Conservation (phyloP, 1,140 invertebrate species). For the Wiebesia pumilae region DNA sequence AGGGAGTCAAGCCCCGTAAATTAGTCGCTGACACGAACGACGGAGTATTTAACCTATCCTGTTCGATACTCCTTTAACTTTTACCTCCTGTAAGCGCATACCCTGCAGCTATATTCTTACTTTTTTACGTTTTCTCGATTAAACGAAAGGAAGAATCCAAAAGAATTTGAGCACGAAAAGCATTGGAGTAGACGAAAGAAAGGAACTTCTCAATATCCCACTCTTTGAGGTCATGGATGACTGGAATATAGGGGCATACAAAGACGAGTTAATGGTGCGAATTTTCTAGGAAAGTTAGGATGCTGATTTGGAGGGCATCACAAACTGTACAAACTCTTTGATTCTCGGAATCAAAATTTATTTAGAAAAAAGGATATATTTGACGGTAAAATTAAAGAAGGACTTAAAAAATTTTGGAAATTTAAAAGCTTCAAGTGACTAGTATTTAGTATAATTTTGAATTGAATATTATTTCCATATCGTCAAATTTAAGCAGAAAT, state of each 20-base stretch:
- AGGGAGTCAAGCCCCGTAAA: conserved; percentile 62
- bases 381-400: background rate
- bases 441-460: background rate
- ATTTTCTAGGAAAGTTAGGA: conserved; percentile 13
- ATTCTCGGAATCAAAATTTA: background rate
- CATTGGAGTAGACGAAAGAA: background rate
- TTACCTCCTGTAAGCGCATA: conserved; percentile 17
- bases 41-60: conserved; percentile 57
- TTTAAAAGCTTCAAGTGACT: background rate
- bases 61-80: conserved; percentile 54
- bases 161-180: background rate
- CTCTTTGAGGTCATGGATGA: background rate
- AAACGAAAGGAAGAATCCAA: background rate
- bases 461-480: background rate
- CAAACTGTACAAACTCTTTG: background rate
- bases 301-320: background rate
- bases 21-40: conserved; percentile 58
- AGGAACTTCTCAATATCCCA: conserved; percentile 15
- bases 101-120: background rate
- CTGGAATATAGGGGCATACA: background rate
- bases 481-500: background rate
- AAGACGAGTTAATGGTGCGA: background rate
- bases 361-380: background rate
- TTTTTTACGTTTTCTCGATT: background rate
- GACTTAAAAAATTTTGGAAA: background rate